Evolutionary conservation across 2,888 invertebrate genomes (phyloP), one percentile per base, ranked within the genome.

Genomic region (Eubasilissa splendida): DNA sequence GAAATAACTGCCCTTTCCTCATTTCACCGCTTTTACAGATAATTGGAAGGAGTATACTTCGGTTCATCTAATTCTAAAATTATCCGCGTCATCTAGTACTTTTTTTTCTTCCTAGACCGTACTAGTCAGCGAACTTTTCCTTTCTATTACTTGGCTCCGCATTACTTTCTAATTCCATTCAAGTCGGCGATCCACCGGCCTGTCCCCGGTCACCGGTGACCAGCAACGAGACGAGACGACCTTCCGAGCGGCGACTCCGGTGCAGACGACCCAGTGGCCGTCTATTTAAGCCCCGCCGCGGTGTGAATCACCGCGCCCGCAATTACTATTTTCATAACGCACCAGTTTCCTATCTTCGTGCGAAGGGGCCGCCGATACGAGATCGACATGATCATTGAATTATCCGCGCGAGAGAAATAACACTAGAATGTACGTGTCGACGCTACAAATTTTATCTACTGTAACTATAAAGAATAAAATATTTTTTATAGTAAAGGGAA

Each of bases 261-360:
- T 70, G 70, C 70, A 70, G 70, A 70, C 71, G 56, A 70, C 70
- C 71, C 33, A 33, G 68, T 68, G 71, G 56, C 54, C 71, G 58
- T 56, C 71, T 71, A 71, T 71, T 71, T 71, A 14, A 56, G 31
- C 71, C 11, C 56, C 33, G 71, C 71, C 22, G 31, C 56, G 54
- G 56, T 31, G 33, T 73, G 71, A 73, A 22, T 73, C 71, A 73
- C 71, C 58, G n/a, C 42, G 68, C 50, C 68, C 52, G 52, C 68
- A 4, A n/a, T 58, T 58, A 73, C 71, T 73, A 73, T 73, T 73
- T 73, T 56, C 58, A 58, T 42, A 58, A 7, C 54, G 11, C 54
- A 53, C 54, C 5, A n/a, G 22, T 73, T 73, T 73, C 58, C 58
- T 56, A 73, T 71, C 54, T 14, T 11, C 33, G 54, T 31, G 31